Percentiles rank a stretch among this genome's conserved stretches.
phyloP scores from a whole-genome alignment of 92 coral and sea anemone genomes.

The Hydrozoanthus gracilis region DNA sequence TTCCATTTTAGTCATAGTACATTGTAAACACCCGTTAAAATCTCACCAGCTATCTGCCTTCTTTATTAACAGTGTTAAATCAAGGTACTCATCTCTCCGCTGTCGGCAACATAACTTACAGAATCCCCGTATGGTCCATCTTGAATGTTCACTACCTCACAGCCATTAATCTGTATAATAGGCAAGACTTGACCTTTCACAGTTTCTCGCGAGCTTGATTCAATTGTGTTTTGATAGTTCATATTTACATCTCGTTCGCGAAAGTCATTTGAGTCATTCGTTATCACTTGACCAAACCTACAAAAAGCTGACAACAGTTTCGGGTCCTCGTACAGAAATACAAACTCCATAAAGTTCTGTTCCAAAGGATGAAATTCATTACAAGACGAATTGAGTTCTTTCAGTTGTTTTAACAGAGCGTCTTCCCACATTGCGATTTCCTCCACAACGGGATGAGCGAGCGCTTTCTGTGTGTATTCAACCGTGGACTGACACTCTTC shows the following conservation, averaged over 20 bases:
- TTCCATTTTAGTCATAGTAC: no score
- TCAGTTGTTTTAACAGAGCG: slow-evolving; percentile 31
- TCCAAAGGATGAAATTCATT: slow-evolving; percentile 29
- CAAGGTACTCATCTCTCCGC: slow-evolving; percentile 33
- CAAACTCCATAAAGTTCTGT: slow-evolving; percentile 37
- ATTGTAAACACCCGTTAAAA: no score
- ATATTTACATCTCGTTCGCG: slow-evolving; percentile 9
- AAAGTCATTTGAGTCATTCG: not conserved
- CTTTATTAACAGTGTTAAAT: not conserved
- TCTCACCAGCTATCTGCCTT: no score
- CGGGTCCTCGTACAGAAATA: slow-evolving; percentile 29
- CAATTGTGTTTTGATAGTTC: not conserved
- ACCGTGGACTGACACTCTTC: slow-evolving; percentile 38
- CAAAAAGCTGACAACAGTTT: slow-evolving; percentile 31
- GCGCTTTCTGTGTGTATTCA: slow-evolving; percentile 39
- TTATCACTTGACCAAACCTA: slow-evolving; percentile 42
- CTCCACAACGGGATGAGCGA: slow-evolving; percentile 23
- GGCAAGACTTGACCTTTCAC: not conserved
- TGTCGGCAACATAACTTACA: not conserved
- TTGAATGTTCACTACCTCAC: slow-evolving; percentile 13
- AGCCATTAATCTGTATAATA: slow-evolving; percentile 39
- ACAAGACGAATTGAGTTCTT: slow-evolving; percentile 30
- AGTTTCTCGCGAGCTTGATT: not conserved
- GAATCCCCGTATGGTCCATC: slow-evolving; percentile 14
- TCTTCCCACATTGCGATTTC: slow-evolving; percentile 45